Percentiles rank a stretch among this genome's conserved stretches.
These are phyloP conservation scores for Nesidiocoris tenuis DNA, from an alignment of 2,888 invertebrate genomes.

Conservation along the genomic window DNA sequence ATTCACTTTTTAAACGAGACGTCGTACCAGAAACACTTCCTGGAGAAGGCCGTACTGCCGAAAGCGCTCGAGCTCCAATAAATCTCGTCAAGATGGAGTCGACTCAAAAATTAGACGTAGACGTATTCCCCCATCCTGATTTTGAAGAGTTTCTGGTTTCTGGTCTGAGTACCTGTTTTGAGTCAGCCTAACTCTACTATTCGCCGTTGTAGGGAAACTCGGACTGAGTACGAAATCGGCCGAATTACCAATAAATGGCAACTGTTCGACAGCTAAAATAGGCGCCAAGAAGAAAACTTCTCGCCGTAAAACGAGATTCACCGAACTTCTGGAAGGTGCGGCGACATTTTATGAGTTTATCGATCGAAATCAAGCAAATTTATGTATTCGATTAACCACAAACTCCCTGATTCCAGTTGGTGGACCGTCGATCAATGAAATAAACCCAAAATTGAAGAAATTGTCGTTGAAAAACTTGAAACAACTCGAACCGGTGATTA, in stretches of 20 bases:
- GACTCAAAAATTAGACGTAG: too few relatives aligned
- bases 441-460: constrained; percentile 15
- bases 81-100: too few relatives aligned
- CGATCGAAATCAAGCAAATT: neutral
- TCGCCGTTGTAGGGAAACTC: constrained; percentile 6
- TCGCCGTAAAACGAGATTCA: constrained; percentile 3
- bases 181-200: too few relatives aligned
- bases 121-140: too few relatives aligned
- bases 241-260: neutral
- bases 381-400: too few relatives aligned
- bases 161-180: too few relatives aligned
- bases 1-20: too few relatives aligned
- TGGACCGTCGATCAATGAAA: neutral
- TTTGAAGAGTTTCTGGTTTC: too few relatives aligned
- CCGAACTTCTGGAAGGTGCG: constrained; percentile 16
- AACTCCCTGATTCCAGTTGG: too few relatives aligned
- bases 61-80: too few relatives aligned
- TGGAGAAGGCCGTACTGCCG: too few relatives aligned
- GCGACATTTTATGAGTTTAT: neutral
- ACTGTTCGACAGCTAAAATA: neutral
- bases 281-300: constrained; percentile 8
- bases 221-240: neutral
- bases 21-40: too few relatives aligned
- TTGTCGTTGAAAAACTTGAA: constrained; percentile 15
- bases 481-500: neutral